A percentile compares a stretch with the other conserved stretches of the same genome.
phyloP scores from a whole-genome alignment of 1,140 invertebrate species.

The Pseudobourletiella spinata region DNA sequence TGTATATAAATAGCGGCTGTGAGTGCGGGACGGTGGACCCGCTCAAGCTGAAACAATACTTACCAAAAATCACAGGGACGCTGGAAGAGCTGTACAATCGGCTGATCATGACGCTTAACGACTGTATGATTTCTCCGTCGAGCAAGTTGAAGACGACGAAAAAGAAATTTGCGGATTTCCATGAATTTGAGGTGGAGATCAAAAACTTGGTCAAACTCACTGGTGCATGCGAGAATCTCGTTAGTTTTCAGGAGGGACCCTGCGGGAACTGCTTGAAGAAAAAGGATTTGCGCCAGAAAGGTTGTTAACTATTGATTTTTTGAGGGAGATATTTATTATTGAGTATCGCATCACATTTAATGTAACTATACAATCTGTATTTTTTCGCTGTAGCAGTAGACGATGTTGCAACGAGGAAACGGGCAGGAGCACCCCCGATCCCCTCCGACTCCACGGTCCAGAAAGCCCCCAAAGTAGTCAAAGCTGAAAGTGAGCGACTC shows the following conservation, averaged over 20 bases:
- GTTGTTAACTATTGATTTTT: not conserved
- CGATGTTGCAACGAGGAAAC: no score
- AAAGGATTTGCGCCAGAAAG: not conserved
- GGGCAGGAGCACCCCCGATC: no score
- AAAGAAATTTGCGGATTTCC: not conserved
- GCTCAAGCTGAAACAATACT: not conserved
- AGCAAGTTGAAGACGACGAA: not conserved
- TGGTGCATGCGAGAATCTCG: constrained; percentile 1
- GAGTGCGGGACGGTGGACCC: not conserved
- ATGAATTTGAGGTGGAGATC: not conserved
- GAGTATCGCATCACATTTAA: not conserved
- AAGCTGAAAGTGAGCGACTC: no score
- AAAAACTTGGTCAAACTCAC: not conserved
- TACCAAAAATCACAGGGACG: not conserved
- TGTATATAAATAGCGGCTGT: not conserved
- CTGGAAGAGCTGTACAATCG: not conserved
- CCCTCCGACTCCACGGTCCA: not conserved
- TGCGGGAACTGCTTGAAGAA: not conserved
- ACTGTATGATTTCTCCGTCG: not conserved
- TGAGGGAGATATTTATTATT: not conserved
- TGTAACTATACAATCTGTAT: no score
- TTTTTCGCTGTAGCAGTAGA: no score
- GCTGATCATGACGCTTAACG: not conserved
- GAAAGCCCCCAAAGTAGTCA: not conserved
- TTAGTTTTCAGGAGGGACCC: not conserved